A percentile compares a stretch with the other conserved stretches of the same genome.
Evolutionary conservation across 1,140 invertebrate species (phyloP).

Genomic region (Drosophila tropicalis): DNA sequence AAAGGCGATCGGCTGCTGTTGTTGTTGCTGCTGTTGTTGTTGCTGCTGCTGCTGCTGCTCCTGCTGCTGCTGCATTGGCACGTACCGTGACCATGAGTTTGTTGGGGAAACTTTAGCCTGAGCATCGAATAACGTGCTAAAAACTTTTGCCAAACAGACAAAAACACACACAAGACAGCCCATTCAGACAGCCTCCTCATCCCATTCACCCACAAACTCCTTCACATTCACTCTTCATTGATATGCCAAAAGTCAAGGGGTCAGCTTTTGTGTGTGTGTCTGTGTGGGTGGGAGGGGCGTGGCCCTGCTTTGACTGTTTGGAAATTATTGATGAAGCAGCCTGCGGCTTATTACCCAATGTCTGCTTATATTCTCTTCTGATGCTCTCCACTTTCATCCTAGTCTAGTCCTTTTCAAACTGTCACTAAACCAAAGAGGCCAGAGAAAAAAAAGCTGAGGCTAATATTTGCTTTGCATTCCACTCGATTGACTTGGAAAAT

Average conservation of each 20-base stretch:
- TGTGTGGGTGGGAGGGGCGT: neutral
- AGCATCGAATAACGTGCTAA: slow-evolving; percentile 55
- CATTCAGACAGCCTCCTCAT: slow-evolving; percentile 15
- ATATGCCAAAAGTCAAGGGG: slow-evolving; percentile 51
- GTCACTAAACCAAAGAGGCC: slow-evolving; percentile 13
- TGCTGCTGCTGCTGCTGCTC: too few species aligned
- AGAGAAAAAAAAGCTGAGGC: neutral
- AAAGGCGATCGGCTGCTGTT: slow-evolving; percentile 13
- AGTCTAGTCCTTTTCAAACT: neutral
- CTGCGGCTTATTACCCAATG: slow-evolving; percentile 40
- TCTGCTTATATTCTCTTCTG: neutral
- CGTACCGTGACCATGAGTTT: slow-evolving; percentile 38
- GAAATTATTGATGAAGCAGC: slow-evolving; percentile 11
- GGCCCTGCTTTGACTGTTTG: slow-evolving; percentile 25
- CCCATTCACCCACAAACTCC: neutral
- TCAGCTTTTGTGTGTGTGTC: neutral
- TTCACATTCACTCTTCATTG: slow-evolving; percentile 38
- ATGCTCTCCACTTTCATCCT: neutral
- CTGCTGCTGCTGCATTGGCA: slow-evolving; percentile 20
- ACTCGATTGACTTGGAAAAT: slow-evolving; percentile 12
- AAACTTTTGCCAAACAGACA: slow-evolving; percentile 43
- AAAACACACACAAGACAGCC: slow-evolving; percentile 24
- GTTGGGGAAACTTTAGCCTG: slow-evolving; percentile 5
- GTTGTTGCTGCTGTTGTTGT: slow-evolving; percentile 1
- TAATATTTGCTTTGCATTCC: slow-evolving; percentile 27